Percentiles rank a stretch among this genome's conserved stretches.
Conservation (phyloP, 2,113 vertebrate genomes). For the Spheniscus mendiculus region DNA sequence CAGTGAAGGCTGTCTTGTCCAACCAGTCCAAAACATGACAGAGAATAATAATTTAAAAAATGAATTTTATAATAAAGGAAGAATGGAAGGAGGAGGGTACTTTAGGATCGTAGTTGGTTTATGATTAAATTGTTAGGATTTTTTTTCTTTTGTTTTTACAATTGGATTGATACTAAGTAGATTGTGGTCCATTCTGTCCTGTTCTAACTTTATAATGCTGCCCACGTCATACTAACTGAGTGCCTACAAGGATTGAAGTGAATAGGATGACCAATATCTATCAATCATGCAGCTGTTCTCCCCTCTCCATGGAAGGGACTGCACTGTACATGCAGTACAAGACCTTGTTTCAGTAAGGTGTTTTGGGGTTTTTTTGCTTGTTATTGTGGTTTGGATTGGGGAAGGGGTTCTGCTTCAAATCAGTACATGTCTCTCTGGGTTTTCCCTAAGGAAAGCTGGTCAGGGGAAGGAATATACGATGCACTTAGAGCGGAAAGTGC, state of each 20-base stretch:
- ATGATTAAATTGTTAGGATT: neutral
- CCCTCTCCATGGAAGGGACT: neutral
- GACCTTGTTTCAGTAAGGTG: neutral
- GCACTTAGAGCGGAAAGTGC: neutral
- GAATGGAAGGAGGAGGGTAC: neutral
- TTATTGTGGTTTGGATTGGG: neutral
- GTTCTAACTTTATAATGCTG: neutral
- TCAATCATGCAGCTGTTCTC: neutral
- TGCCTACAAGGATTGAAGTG: neutral
- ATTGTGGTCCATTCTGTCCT: neutral
- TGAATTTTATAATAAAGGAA: neutral
- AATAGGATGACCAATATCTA: neutral
- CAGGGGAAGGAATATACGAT: neutral
- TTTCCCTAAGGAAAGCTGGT: neutral
- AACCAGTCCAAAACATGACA: neutral
- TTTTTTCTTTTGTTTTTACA: neutral
- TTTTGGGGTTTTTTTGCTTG: neutral
- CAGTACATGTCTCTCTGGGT: neutral
- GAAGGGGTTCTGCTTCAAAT: neutral
- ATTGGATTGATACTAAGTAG: neutral
- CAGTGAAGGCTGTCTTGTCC: neutral
- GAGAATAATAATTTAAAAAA: neutral
- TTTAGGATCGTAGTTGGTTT: neutral
- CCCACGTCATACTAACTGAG: neutral
- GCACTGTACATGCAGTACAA: neutral